These are phyloP conservation scores for Piprites chloris DNA, from an alignment of 2,113 vertebrate species.

Conservation along the genomic window DNA sequence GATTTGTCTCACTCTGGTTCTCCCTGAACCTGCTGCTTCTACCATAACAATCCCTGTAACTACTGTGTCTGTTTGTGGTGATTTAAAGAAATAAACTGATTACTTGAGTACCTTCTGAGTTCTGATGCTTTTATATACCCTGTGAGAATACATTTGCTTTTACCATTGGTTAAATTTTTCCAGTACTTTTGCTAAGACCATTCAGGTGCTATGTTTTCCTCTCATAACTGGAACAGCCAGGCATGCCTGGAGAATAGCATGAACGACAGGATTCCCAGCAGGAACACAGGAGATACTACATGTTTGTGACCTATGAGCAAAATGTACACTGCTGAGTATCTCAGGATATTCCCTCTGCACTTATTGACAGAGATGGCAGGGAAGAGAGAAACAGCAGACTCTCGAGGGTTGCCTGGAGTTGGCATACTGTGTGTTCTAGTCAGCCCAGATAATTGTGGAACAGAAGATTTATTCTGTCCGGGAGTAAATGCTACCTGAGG, in stretches of 20 bases:
- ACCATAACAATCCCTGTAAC: background rate
- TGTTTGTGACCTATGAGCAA: background rate
- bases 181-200: background rate
- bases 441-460: background rate
- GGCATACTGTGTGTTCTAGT: background rate
- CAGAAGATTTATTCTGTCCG: background rate
- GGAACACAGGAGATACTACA: background rate
- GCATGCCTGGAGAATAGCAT: background rate
- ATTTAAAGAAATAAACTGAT: background rate
- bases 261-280: background rate
- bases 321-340: background rate
- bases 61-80: background rate
- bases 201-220: background rate
- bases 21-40: background rate
- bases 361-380: background rate
- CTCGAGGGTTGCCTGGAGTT: background rate
- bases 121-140: fast-evolving
- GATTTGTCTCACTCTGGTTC: background rate
- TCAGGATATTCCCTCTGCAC: background rate
- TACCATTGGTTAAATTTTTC: background rate
- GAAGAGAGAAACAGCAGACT: background rate
- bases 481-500: background rate
- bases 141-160: background rate
- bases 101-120: background rate
- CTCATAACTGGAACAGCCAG: background rate